These are phyloP conservation scores for Mamestra brassicae DNA, from an alignment of 2,888 invertebrate species.

Conservation along the genomic window DNA sequence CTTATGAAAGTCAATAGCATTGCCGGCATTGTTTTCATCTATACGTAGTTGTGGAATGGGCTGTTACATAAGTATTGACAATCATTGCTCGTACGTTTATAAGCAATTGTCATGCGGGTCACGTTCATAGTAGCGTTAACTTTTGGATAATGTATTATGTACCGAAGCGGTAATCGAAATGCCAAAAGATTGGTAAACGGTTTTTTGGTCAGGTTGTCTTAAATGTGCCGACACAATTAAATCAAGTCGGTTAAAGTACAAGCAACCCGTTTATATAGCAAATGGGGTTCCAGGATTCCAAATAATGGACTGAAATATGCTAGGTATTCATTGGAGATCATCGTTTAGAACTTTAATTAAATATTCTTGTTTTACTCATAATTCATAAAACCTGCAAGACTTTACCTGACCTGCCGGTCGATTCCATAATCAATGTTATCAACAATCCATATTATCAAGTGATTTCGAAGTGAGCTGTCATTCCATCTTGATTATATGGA, in stretches of 20 bases:
- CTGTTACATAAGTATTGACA: slow-evolving; percentile 25
- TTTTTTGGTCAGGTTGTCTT: slow-evolving; percentile 11
- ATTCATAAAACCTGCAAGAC: too few species aligned
- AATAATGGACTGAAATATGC: not conserved
- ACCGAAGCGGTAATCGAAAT: slow-evolving; percentile 12
- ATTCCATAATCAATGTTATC: too few species aligned
- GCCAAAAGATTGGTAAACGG: not conserved
- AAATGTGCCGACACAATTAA: too few species aligned
- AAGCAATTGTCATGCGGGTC: slow-evolving; percentile 15
- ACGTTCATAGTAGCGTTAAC: slow-evolving; percentile 21
- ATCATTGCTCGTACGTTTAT: slow-evolving; percentile 24
- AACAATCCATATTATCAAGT: too few species aligned
- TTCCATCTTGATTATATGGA: too few species aligned
- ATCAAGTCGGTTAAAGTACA: not conserved
- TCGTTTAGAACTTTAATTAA: not conserved
- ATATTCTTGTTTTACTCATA: not conserved
- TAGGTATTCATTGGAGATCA: not conserved
- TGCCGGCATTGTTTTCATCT: slow-evolving; percentile 32
- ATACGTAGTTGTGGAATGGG: slow-evolving; percentile 32
- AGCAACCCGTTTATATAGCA: too few species aligned
- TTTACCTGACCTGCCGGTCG: too few species aligned
- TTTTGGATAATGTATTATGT: slow-evolving; percentile 10
- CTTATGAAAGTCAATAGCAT: slow-evolving; percentile 50
- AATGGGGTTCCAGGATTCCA: not conserved
- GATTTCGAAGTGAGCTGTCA: too few species aligned